Conservation (phyloP, 2,888 invertebrate genomes). For the Phengaris arion region DNA sequence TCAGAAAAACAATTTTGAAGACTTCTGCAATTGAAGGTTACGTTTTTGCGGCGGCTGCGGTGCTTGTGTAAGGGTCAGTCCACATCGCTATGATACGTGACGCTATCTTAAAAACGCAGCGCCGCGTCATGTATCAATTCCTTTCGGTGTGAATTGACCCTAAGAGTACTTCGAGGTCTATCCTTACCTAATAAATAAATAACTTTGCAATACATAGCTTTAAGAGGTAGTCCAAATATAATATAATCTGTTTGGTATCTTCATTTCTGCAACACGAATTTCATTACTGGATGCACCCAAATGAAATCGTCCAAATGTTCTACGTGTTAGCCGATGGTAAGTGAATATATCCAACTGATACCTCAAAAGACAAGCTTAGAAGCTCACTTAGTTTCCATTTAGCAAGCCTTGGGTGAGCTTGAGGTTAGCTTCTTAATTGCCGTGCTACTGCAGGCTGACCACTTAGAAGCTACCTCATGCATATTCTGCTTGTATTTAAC, state of each 20-base stretch:
- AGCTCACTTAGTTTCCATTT: conserved; percentile 69
- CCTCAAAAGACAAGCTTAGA: conserved; percentile 58
- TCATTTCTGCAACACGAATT: neutral
- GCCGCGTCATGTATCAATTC: no score
- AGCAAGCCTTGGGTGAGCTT: conserved; percentile 62
- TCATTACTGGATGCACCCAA: conserved; percentile 1
- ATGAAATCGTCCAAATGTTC: conserved; percentile 13
- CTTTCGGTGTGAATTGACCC: no score
- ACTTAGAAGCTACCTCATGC: conserved; percentile 51
- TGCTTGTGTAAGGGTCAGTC: no score
- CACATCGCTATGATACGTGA: no score
- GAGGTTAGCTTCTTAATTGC: conserved; percentile 76
- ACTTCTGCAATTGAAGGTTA: no score
- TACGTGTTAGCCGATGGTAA: conserved; percentile 30
- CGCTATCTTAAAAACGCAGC: no score
- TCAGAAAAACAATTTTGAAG: no score
- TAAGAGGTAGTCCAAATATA: neutral
- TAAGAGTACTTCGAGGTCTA: no score
- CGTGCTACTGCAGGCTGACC: conserved; percentile 73
- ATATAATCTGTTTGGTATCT: neutral
- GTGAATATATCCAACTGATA: conserved; percentile 45
- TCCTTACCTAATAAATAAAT: no score
- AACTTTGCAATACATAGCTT: no score
- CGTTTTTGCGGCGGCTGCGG: no score
- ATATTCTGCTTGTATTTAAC: conserved; percentile 28